Evolutionary conservation across 2,888 invertebrate species (phyloP), one percentile per base, ranked within the genome.

Genomic region (Phalera bucephala): DNA sequence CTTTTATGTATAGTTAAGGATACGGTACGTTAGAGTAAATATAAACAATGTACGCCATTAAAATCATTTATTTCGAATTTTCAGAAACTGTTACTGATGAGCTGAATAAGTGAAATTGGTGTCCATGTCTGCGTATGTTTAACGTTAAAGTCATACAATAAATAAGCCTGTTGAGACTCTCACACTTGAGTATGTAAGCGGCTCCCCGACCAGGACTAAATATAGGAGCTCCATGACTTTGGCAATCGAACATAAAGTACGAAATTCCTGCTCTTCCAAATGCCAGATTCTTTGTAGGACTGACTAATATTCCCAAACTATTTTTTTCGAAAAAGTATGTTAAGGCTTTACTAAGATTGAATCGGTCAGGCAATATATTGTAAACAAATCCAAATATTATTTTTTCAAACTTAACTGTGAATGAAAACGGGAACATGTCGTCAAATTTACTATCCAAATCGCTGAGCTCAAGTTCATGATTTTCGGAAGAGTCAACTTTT

Each of bases 191-290:
- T 29, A 93, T 77, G 56, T 93, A 94, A 0, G 93, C 84, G 5
- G 89, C 80, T 2, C 92, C 92, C 53, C 91, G 84, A 3, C 91
- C 87, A 0, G 92, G 91, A 17, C 87, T 73, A 61, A 93, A 94
- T 55, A 93, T 67, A 0, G 93, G 93, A 2, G 87, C 74, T 4
- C 93, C 93, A 50, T 83, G 77, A 42, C 91, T 91, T 69, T 93
- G 92, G 50, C 92, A 92, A 56, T 94, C 94, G 62, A 91, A 94
- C 92, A 94, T 91, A 52, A 93, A 94, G 59, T 93, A 94, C 7
- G 93, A 93, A 8, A 72, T 62, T 0, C 80, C 81, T 10, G 72
- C 66, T 45, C 64, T 89, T 1, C 92, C 92, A 52, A 92, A 91
- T 6, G 91, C 88, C 43, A 91, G 65, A 31, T 91, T 91, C 36